Percentiles rank a stretch among this genome's conserved stretches.
phyloP scores from a whole-genome alignment of 1,140 invertebrate species.

The Drosophila nebulosa region DNA sequence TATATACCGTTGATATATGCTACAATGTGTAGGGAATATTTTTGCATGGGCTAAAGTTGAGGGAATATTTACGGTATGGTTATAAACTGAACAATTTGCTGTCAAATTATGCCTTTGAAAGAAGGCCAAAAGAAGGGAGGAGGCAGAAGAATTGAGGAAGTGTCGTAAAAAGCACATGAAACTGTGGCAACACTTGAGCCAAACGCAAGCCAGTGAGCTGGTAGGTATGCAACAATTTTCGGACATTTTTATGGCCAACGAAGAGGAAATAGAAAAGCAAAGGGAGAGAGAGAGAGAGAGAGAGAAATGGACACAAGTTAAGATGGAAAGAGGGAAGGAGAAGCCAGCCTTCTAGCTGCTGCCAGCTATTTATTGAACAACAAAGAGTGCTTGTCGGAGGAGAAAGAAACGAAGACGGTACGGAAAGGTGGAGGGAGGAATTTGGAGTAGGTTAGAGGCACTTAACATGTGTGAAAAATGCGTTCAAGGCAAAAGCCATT shows the following conservation, averaged over 20 bases:
- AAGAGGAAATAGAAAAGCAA: constrained; percentile 14
- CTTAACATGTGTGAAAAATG: constrained; percentile 59
- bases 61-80: constrained; percentile 53
- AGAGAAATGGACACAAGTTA: constrained; percentile 28
- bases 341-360: constrained; percentile 5
- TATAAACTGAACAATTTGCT: constrained; percentile 67
- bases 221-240: constrained; percentile 60
- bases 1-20: constrained; percentile 2
- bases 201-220: constrained; percentile 12
- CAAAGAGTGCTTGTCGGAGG: constrained; percentile 4
- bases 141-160: constrained; percentile 29
- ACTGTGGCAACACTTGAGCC: constrained; percentile 44
- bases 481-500: constrained; percentile 62
- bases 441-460: constrained; percentile 15
- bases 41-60: constrained; percentile 46
- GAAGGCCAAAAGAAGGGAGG: no score
- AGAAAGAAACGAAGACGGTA: no score
- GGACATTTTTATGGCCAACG: constrained; percentile 56
- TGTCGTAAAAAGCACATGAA: constrained; percentile 69
- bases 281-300: background rate
- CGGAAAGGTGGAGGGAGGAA: background rate
- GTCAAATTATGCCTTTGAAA: constrained; percentile 63
- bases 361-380: constrained; percentile 62
- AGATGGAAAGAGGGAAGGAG: no score
- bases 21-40: constrained; percentile 55